phyloP scores from a whole-genome alignment of 2,113 vertebrate genomes.

The Paramormyrops kingsleyae region DNA sequence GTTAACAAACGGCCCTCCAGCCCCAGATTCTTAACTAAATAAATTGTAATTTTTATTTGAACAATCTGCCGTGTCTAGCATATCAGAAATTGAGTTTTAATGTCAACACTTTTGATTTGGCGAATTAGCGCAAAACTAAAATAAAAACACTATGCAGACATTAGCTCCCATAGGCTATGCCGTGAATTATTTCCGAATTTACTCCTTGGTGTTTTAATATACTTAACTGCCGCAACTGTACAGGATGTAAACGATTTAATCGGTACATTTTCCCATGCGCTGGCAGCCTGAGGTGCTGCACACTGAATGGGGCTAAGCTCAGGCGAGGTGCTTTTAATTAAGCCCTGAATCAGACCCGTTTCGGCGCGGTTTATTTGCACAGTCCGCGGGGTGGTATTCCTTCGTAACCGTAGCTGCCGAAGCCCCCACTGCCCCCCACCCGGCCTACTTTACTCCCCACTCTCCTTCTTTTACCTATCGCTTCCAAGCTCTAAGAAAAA shows the following conservation, averaged over 20 bases:
- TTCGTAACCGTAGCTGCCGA: slow-evolving; percentile 19
- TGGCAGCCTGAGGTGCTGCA: too few relatives aligned
- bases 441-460: slow-evolving; percentile 24
- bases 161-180: not conserved
- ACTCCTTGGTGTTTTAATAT: not conserved
- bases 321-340: not conserved
- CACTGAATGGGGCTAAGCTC: not conserved
- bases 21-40: not conserved
- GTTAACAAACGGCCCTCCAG: not conserved
- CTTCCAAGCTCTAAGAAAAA: slow-evolving; percentile 45
- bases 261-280: not conserved
- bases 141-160: not conserved
- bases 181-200: not conserved
- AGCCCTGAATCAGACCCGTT: not conserved
- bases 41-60: not conserved
- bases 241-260: not conserved
- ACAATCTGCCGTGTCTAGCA: not conserved
- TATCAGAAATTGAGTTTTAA: not conserved
- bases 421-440: not conserved
- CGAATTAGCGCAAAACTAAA: not conserved
- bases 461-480: slow-evolving; percentile 18
- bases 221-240: not conserved
- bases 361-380: slow-evolving; percentile 16
- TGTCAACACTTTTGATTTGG: not conserved
- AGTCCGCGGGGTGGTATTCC: slow-evolving; percentile 7